phyloP scores from a whole-genome alignment of 1,140 invertebrate genomes.

The Magallana gigas region DNA sequence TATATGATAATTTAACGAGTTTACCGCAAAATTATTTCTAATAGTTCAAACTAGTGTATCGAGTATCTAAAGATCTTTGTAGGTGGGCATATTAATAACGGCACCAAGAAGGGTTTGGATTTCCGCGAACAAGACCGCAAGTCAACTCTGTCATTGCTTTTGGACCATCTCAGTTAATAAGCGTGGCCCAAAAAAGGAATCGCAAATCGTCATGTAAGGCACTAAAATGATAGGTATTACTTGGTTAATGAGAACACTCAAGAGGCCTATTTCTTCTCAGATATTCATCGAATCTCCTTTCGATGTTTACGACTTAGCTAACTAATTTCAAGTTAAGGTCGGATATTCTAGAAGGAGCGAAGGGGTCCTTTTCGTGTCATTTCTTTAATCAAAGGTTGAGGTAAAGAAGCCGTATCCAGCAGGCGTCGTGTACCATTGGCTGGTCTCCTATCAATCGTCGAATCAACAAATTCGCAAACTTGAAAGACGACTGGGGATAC shows the following conservation, averaged over 20 bases:
- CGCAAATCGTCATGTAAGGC: not conserved
- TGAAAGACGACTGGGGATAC: slow-evolving; percentile 9
- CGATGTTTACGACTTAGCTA: slow-evolving; percentile 1
- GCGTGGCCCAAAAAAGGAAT: not conserved
- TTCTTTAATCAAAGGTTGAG: not conserved
- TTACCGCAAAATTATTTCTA: not conserved
- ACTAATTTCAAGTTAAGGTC: not conserved
- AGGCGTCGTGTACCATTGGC: not conserved
- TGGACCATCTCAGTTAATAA: not conserved
- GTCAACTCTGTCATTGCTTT: not conserved
- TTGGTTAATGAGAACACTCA: not conserved
- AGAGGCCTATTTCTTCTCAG: not conserved
- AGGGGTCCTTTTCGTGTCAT: not conserved
- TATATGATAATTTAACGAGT: no score
- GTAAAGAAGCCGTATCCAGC: not conserved
- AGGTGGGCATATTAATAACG: slow-evolving; percentile 32
- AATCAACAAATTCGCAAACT: slow-evolving; percentile 33
- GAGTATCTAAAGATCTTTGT: slow-evolving; percentile 1
- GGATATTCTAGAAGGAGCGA: slow-evolving; percentile 23
- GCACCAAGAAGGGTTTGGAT: not conserved
- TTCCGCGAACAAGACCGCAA: not conserved
- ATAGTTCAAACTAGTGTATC: not conserved
- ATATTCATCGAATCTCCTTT: not conserved
- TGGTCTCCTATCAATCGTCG: slow-evolving; percentile 6
- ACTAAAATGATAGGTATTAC: not conserved